Evolutionary conservation across 2,888 invertebrate species (phyloP).

Genomic region (Arge pagana): DNA sequence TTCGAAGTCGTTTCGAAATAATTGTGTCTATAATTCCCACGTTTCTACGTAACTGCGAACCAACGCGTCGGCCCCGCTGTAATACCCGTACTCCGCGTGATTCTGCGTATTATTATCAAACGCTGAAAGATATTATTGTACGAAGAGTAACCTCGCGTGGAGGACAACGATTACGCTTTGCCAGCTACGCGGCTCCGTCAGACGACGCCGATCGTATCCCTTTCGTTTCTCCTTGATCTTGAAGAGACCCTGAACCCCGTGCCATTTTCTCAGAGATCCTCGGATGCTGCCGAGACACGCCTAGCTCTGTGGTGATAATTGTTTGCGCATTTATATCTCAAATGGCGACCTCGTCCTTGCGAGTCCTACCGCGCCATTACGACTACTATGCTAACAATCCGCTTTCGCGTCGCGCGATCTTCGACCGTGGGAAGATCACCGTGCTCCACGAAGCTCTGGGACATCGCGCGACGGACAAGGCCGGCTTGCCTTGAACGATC

Average conservation of each 20-base stretch:
- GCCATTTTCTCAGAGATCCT: conserved; percentile 16
- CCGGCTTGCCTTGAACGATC: conserved; percentile 36
- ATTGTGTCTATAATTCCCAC: too few relatives aligned
- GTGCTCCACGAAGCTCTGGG: conserved; percentile 11
- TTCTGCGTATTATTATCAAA: too few relatives aligned
- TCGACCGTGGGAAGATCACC: conserved; percentile 46
- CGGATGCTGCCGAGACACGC: conserved; percentile 4
- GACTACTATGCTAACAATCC: conserved; percentile 4
- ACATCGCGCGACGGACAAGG: conserved; percentile 16
- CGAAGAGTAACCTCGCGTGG: too few relatives aligned
- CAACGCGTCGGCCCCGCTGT: too few relatives aligned
- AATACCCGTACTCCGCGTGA: too few relatives aligned
- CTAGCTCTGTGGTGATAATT: conserved; percentile 16
- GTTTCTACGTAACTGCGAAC: too few relatives aligned
- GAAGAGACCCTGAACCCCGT: conserved; percentile 20
- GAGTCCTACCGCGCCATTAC: conserved; percentile 13
- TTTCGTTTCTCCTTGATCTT: conserved; percentile 21
- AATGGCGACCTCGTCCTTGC: conserved; percentile 51
- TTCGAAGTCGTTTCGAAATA: too few relatives aligned
- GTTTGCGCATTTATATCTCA: conserved; percentile 32
- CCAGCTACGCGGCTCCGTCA: conserved; percentile 2
- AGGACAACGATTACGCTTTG: conserved; percentile 9
- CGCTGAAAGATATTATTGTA: too few relatives aligned
- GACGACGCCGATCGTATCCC: too few relatives aligned
- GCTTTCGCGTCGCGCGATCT: conserved; percentile 6